Percentiles rank a stretch among this genome's conserved stretches.
Evolutionary conservation across 2,888 invertebrate species (phyloP).

Genomic region (Acronicta alni): DNA sequence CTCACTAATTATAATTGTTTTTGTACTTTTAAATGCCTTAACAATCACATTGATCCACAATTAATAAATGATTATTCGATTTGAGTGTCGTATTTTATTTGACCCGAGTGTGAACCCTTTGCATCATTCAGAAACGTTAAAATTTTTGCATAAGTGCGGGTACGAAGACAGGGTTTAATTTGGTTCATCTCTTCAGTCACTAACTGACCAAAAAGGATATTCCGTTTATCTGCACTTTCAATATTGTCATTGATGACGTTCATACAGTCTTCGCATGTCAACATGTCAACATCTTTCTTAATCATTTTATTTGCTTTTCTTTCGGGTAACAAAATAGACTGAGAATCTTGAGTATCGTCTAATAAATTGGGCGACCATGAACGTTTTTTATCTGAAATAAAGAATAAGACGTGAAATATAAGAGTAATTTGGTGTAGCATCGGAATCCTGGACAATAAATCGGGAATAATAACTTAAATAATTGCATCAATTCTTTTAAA

Average conservation of each 20-base stretch:
- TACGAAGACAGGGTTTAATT: conserved; percentile 20
- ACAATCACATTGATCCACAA: conserved; percentile 16
- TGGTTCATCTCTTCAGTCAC: conserved; percentile 17
- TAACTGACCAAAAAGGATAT: conserved; percentile 18
- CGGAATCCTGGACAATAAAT: conserved; percentile 9
- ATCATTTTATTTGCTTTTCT: conserved; percentile 5
- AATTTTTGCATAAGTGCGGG: conserved; percentile 21
- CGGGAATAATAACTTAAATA: conserved; percentile 17
- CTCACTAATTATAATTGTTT: conserved; percentile 14
- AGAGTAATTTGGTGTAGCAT: conserved; percentile 1
- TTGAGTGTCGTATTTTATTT: conserved; percentile 21
- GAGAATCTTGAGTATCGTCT: conserved; percentile 20
- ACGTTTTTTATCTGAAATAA: conserved; percentile 24
- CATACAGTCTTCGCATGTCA: conserved; percentile 6
- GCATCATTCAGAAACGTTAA: conserved; percentile 20
- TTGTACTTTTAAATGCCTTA: conserved; percentile 19
- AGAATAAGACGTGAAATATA: conserved; percentile 14
- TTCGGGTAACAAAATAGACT: conserved; percentile 18
- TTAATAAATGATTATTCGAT: conserved; percentile 17
- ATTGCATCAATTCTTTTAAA: conserved; percentile 19
- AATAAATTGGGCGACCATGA: conserved; percentile 19
- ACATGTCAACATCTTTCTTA: conserved; percentile 1
- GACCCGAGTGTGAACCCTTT: conserved; percentile 22
- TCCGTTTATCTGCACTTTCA: conserved; percentile 15
- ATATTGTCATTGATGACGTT: conserved; percentile 13